Evolutionary conservation across 2,113 vertebrate genomes (phyloP).

Genomic region (Eulacestoma nigropectus): DNA sequence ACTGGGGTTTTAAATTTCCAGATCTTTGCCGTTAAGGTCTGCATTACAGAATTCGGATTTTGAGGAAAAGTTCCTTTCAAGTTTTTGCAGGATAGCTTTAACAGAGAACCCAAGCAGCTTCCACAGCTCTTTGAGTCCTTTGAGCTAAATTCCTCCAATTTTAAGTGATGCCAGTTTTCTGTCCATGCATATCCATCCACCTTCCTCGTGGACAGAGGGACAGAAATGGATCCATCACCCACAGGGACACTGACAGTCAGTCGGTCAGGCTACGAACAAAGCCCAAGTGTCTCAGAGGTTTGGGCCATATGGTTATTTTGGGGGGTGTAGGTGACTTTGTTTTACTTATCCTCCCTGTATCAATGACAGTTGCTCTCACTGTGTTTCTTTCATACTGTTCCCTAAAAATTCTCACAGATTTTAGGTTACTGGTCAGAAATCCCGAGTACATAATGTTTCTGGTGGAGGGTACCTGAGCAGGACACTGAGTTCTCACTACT

Average conservation of each 20-base stretch:
- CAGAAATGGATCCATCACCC: not conserved
- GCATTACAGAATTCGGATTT: not conserved
- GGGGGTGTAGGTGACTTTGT: not conserved
- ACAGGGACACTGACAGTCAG: accelerated
- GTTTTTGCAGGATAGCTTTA: not conserved
- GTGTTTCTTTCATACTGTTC: not conserved
- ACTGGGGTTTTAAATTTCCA: not conserved
- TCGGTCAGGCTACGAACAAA: not conserved
- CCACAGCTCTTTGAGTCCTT: not conserved
- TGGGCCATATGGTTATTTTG: not conserved
- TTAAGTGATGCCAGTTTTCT: not conserved
- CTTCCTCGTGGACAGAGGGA: not conserved
- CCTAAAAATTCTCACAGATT: not conserved
- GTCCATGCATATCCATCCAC: not conserved
- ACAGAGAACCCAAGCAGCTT: not conserved
- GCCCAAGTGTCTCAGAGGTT: not conserved
- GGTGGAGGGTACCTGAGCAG: not conserved
- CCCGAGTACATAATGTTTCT: not conserved
- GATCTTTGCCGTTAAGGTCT: not conserved
- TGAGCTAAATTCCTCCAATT: not conserved
- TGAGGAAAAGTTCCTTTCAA: not conserved
- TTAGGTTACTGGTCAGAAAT: not conserved
- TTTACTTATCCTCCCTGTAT: not conserved
- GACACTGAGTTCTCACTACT: accelerated
- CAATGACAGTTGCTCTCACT: not conserved